Base-by-base conservation (phyloP, 1,140 invertebrate species). In the Zaprionus lachaisei region DNA sequence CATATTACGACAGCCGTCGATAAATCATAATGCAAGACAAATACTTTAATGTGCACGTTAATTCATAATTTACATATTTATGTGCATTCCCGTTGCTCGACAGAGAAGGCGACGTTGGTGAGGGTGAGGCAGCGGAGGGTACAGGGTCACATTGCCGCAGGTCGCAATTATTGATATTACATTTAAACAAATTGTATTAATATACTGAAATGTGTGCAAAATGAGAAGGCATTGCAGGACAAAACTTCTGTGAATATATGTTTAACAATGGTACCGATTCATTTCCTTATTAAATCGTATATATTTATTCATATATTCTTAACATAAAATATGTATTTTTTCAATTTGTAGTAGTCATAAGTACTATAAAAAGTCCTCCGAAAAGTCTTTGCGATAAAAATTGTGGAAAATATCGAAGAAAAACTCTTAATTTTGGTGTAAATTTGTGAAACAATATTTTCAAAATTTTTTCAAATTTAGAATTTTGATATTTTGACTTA, bases 11-110 rank as follows among this genome's bases (percentile, higher is more conserved):
- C 11, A 47, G 61, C 41, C 47, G 26, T 26, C 60, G 49, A 80
- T 77, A 73, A 74, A 83, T 83, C 80, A 77, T 77, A 54, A 56
- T 70, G 80, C 70, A 78, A 83, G 83, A 69, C 83, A 89, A 87
- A 80, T 83, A 74, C 70, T 86, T 86, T 78, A 83, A 87, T 74
- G 57, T 74, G 57, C 80, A 71, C 69, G 65, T 89, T 89, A 80
- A 86, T 86, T 72, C 80, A 78, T 71, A 78, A 89, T 86, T 86
- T 89, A 73, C 77, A 86, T 86, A 79, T 84, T 79, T 70, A 73
- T 69, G 60, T 34, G 17, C 44, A 57, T 51, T 57, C 57, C 22
- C 51, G 41, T 70, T 76, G 70, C 34, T 12, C 17, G 56, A 64
- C 41, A 44, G 31, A 9, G 28, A 28, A 0, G 28, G 28, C 55